A percentile compares a stretch with the other conserved stretches of the same genome.
Conservation (phyloP, 2,113 vertebrate species). For the Tragelaphus imberbis region DNA sequence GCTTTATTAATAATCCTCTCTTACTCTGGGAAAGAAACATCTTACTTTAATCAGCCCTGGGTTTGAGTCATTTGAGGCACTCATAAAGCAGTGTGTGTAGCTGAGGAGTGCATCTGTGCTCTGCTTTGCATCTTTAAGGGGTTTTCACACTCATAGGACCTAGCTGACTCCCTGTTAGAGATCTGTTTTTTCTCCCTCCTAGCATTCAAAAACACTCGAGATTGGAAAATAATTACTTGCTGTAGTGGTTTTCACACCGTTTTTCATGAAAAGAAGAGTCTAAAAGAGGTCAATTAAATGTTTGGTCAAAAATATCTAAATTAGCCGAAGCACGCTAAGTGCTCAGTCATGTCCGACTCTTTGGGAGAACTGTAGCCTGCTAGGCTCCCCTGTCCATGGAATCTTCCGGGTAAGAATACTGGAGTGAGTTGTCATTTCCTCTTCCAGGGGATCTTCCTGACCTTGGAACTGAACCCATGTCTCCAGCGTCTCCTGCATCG, state of each 20-base stretch:
- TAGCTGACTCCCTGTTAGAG: neutral
- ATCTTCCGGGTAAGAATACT: neutral
- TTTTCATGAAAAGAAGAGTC: neutral
- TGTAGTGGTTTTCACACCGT: neutral
- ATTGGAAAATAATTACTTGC: constrained; percentile 9
- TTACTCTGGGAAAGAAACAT: neutral
- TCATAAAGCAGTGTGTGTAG: neutral
- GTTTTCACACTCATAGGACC: neutral
- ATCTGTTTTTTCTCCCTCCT: neutral
- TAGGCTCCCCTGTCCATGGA: neutral
- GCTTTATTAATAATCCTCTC: neutral
- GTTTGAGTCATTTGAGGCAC: neutral
- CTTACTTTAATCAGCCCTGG: neutral
- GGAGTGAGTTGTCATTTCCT: neutral
- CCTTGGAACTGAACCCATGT: neutral
- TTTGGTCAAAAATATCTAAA: constrained; percentile 29
- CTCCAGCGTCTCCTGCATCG: neutral
- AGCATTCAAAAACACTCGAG: neutral
- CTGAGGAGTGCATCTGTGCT: neutral
- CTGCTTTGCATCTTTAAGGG: neutral
- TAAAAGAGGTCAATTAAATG: neutral
- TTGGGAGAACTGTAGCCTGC: neutral
- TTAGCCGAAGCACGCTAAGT: neutral
- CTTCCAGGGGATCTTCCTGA: neutral
- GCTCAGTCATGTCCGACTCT: neutral